Conservation (phyloP, 2,113 vertebrate species). For the Tragelaphus buxtoni region DNA sequence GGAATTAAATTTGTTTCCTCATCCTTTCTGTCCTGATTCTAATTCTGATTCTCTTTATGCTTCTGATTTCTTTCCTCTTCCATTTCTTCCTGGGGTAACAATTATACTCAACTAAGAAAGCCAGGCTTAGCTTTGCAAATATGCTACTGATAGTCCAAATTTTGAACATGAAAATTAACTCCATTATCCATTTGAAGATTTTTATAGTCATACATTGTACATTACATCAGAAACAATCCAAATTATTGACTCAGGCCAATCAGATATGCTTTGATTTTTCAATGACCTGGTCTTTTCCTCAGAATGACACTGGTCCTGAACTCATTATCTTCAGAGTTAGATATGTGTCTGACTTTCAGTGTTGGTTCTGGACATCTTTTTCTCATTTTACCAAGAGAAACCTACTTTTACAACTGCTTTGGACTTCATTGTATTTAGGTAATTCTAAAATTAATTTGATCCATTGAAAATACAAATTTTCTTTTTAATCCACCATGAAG, state of each 20-base stretch:
- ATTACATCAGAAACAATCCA: neutral
- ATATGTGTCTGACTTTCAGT: neutral
- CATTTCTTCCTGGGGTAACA: neutral
- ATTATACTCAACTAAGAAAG: neutral
- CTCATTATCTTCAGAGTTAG: neutral
- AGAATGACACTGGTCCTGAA: neutral
- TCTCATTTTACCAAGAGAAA: neutral
- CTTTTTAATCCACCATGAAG: neutral
- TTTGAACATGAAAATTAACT: neutral
- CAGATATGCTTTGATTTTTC: neutral
- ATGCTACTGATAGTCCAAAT: neutral
- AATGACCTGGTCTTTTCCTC: neutral
- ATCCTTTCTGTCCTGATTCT: neutral
- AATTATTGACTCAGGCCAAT: neutral
- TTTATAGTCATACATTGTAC: neutral
- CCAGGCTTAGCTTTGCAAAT: neutral
- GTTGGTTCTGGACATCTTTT: neutral
- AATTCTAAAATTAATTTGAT: neutral
- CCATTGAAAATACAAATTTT: neutral
- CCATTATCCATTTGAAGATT: neutral
- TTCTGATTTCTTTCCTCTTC: neutral
- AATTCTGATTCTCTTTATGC: neutral
- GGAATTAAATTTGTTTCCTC: neutral
- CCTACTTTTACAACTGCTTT: neutral
- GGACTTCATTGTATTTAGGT: neutral